These are phyloP conservation scores for Cheilosia pagana DNA, from an alignment of 2,888 invertebrate genomes.

Conservation along the genomic window DNA sequence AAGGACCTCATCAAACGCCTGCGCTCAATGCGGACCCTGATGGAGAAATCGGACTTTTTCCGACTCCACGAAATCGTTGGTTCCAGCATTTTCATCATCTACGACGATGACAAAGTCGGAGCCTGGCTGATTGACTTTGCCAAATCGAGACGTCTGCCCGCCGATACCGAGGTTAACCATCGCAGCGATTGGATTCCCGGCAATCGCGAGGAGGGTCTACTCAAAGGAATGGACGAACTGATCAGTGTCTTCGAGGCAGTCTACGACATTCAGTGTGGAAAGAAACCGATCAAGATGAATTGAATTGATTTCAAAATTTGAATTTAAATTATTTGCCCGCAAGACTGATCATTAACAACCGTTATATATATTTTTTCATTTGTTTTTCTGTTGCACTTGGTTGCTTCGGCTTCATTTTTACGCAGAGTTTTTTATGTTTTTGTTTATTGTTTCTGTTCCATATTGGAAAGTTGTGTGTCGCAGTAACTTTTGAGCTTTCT, in stretches of 20 bases:
- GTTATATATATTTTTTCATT: constrained; percentile 1
- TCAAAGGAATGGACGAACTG: constrained; percentile 95
- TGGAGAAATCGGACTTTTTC: constrained; percentile 94
- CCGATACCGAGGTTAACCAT: constrained; percentile 89
- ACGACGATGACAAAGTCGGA: constrained; percentile 93
- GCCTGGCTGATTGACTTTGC: constrained; percentile 99
- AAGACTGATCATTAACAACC: constrained; percentile 71
- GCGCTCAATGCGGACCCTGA: constrained; percentile 89
- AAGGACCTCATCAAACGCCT: constrained; percentile 89
- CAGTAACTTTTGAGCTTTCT: constrained; percentile 60
- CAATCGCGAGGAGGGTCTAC: constrained; percentile 98
- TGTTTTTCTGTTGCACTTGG: not conserved
- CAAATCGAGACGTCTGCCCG: constrained; percentile 92
- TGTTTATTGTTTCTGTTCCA: constrained; percentile 62
- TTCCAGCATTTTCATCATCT: constrained; percentile 96
- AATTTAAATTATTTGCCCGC: constrained; percentile 54
- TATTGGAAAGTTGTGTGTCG: constrained; percentile 68
- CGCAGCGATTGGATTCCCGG: constrained; percentile 93
- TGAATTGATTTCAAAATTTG: constrained; percentile 8
- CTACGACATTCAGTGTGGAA: constrained; percentile 79
- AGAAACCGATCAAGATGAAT: constrained; percentile 77
- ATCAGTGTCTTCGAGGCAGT: constrained; percentile 88
- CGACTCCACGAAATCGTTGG: constrained; percentile 95
- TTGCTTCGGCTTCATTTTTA: constrained; percentile 41
- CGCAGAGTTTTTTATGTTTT: constrained; percentile 32